A percentile compares a stretch with the other conserved stretches of the same genome.
Conservation (phyloP, 2,113 vertebrate genomes). For the Actinemys pallida region DNA sequence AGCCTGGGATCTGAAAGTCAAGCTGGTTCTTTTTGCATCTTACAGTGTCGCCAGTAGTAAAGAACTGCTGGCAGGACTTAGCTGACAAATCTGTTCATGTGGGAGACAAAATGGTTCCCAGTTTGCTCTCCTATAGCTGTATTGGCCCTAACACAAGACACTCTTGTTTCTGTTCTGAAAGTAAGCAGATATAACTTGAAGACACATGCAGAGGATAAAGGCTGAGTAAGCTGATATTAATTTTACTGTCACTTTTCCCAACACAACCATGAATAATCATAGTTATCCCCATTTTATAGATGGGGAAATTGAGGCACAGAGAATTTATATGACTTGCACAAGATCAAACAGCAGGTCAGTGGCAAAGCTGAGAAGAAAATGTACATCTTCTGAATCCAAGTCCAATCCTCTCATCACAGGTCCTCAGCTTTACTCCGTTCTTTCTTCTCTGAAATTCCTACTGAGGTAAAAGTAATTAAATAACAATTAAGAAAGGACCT, state of each 20-base stretch:
- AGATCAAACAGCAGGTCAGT: not conserved
- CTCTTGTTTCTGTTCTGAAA: not conserved
- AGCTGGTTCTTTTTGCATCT: not conserved
- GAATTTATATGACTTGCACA: not conserved
- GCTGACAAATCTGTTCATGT: rapidly evolving
- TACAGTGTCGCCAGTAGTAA: not conserved
- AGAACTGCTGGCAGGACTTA: not conserved
- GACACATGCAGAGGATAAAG: rapidly evolving
- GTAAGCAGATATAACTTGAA: not conserved
- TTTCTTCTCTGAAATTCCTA: slow-evolving; percentile 36
- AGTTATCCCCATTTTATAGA: not conserved
- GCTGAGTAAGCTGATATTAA: slow-evolving; percentile 2
- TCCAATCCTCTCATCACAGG: not conserved
- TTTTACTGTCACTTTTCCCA: not conserved
- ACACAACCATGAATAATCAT: not conserved
- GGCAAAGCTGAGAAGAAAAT: not conserved
- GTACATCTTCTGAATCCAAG: not conserved
- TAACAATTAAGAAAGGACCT: slow-evolving; percentile 12
- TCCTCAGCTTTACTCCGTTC: slow-evolving; percentile 1
- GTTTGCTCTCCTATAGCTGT: rapidly evolving
- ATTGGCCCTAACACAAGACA: not conserved
- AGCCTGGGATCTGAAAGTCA: not conserved
- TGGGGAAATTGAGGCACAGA: not conserved
- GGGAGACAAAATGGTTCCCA: rapidly evolving
- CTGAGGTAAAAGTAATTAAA: not conserved